Evolutionary conservation across 2,113 vertebrate genomes (phyloP), one percentile per base, ranked within the genome.

Genomic region (Cercocebus atys): DNA sequence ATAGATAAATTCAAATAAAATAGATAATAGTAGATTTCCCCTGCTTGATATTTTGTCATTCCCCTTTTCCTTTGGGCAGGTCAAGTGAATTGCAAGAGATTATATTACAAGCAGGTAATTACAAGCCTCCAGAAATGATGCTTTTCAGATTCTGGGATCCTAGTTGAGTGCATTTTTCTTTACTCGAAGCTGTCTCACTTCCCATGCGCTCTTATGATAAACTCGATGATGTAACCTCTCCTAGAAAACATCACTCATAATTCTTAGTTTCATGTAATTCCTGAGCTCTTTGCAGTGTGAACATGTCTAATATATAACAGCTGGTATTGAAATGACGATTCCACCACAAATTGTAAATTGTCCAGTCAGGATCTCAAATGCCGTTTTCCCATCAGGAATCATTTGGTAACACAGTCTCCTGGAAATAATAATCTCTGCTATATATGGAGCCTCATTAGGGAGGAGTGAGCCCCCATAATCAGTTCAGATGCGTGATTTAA

Each of bases 361-460:
- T 30, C 55, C 47, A 11, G 90, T 52, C 2, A 64, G 52, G 23
- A 93, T 96, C 98, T 97, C 89, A 85, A 94, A 66, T 92, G 59
- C 18, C 5, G 57, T 30, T 16, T 76, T 93, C 72, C 92, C 85
- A 64, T 20, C 0, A 79, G 79, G 50, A 96, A 73, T 57, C 59
- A 8, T 75, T 70, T 68, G 89, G 93, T 40, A 87, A 95, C 95
- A 91, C 3, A 90, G 55, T 8, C 76, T 96, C 59, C 85, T 64
- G 72, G 75, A 55, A 57, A 35, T 78, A 70, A 97, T 87, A 72
- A 95, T 98, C 96, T 98, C 86, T 94, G 59, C 84, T 94, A 1
- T 55, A n/a, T 4, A 25, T 59, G 73, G 73, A 76, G 84, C 66
- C 85, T 64, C 0, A 0, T 86, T 80, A 57, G 78, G 95, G 96